These are phyloP conservation scores for Eupsilia transversa DNA, from an alignment of 2,888 invertebrate species.

Conservation along the genomic window DNA sequence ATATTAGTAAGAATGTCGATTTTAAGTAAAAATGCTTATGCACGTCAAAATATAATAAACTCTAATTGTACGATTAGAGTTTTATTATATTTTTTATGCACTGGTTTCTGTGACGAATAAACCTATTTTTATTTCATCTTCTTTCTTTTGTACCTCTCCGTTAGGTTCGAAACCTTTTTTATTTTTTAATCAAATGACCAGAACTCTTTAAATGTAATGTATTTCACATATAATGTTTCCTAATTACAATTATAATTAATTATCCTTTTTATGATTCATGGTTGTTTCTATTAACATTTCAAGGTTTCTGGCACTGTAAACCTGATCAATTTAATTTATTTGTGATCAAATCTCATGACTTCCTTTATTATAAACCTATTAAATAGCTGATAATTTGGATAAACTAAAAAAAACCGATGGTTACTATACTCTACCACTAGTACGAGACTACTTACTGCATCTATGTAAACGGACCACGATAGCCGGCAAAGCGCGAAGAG, in stretches of 20 bases:
- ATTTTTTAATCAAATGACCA: not conserved
- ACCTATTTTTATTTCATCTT: too few species aligned
- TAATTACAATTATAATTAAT: too few species aligned
- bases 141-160: too few species aligned
- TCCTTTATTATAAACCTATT: not conserved
- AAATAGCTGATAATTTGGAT: not conserved
- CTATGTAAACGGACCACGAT: slow-evolving; percentile 25
- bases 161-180: too few species aligned
- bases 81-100: too few species aligned
- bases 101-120: too few species aligned
- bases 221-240: too few species aligned
- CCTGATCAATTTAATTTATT: slow-evolving; percentile 11
- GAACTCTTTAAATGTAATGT: not conserved
- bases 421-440: not conserved
- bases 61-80: too few species aligned
- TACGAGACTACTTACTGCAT: not conserved
- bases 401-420: not conserved
- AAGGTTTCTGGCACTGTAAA: slow-evolving; percentile 18
- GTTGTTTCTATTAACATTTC: not conserved
- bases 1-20: too few species aligned
- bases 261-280: slow-evolving; percentile 13
- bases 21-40: too few species aligned
- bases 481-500: slow-evolving; percentile 12
- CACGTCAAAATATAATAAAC: too few species aligned
- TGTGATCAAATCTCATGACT: not conserved